Conservation (phyloP, 2,888 invertebrate species). For the Campoplex capitator region DNA sequence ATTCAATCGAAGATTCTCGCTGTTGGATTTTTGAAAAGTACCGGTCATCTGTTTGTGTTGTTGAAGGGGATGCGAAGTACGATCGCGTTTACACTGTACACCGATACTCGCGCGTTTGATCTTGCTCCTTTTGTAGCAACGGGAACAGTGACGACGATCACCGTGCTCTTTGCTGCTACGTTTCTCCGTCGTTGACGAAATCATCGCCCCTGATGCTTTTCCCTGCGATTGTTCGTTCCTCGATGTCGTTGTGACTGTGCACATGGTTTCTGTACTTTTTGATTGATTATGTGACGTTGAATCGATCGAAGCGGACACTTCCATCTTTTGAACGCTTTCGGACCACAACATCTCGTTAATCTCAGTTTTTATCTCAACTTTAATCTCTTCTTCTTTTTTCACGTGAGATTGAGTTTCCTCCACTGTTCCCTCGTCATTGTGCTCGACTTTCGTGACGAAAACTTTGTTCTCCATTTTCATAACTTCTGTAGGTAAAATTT, state of each 20-base stretch:
- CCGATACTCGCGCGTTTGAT: constrained; percentile 90
- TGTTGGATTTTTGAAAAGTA: constrained; percentile 75
- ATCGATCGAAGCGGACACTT: constrained; percentile 58
- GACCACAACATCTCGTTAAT: constrained; percentile 49
- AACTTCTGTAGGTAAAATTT: neutral
- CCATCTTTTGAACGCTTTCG: constrained; percentile 28
- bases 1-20: constrained; percentile 81
- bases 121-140: constrained; percentile 90
- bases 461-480: neutral
- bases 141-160: constrained; percentile 86
- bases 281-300: constrained; percentile 49
- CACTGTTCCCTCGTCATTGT: constrained; percentile 3
- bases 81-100: constrained; percentile 89
- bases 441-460: constrained; percentile 19
- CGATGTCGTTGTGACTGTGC: constrained; percentile 26
- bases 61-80: constrained; percentile 79
- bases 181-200: constrained; percentile 79
- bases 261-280: neutral
- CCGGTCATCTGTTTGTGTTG: constrained; percentile 74
- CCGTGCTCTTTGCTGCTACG: constrained; percentile 79
- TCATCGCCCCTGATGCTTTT: constrained; percentile 38
- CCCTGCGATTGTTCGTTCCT: constrained; percentile 28
- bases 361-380: constrained; percentile 56
- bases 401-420: constrained; percentile 30
- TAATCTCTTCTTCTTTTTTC: constrained; percentile 72